These are phyloP conservation scores for Oscheius myriophilus DNA, from an alignment of 2,888 invertebrate species.

Conservation along the genomic window DNA sequence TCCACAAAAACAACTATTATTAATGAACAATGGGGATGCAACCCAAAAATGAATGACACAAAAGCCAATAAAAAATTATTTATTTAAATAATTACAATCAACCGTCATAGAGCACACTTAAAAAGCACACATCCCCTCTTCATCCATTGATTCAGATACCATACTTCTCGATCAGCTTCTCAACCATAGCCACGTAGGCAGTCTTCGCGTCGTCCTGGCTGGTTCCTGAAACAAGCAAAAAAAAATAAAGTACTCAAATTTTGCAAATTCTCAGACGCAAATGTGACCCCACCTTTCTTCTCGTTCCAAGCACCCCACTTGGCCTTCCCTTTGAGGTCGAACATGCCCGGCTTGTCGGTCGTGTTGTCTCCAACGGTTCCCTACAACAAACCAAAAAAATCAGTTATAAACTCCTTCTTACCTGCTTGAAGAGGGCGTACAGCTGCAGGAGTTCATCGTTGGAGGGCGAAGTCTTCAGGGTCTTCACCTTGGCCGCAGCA, in stretches of 20 bases:
- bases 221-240: slow-evolving; percentile 35
- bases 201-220: slow-evolving; percentile 82
- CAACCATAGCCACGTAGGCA: slow-evolving; percentile 78
- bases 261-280: too few relatives aligned
- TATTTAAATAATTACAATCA: neutral
- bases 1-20: too few relatives aligned
- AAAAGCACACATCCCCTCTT: neutral
- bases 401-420: slow-evolving; percentile 1
- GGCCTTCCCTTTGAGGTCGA: slow-evolving; percentile 92
- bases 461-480: slow-evolving; percentile 80
- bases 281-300: slow-evolving; percentile 81
- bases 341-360: slow-evolving; percentile 80
- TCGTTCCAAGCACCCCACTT: slow-evolving; percentile 93
- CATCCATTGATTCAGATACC: slow-evolving; percentile 26
- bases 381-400: slow-evolving; percentile 27
- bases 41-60: too few relatives aligned
- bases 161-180: slow-evolving; percentile 57
- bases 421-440: slow-evolving; percentile 69
- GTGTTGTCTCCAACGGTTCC: slow-evolving; percentile 68
- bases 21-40: too few relatives aligned
- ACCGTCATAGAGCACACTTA: neutral
- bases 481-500: slow-evolving; percentile 63
- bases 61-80: neutral
- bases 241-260: too few relatives aligned
- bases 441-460: slow-evolving; percentile 76